Conservation (phyloP, 2,797 vertebrate species). For the Rhynchonycteris naso region DNA sequence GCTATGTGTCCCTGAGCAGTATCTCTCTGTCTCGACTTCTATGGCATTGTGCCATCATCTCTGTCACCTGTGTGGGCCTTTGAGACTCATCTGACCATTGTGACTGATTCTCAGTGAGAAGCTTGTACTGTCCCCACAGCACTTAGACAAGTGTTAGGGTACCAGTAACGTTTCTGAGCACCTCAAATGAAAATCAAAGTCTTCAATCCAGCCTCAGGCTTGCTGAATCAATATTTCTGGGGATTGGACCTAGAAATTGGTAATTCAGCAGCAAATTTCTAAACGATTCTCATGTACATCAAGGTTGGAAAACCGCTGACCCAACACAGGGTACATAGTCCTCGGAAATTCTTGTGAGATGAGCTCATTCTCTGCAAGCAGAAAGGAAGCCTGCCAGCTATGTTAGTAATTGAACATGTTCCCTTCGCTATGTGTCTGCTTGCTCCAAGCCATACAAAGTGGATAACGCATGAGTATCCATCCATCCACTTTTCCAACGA, state of each 20-base stretch:
- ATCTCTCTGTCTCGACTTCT: not conserved
- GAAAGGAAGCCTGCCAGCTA: not conserved
- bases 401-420: not conserved
- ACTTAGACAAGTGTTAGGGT: not conserved
- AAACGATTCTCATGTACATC: not conserved
- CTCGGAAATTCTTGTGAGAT: not conserved
- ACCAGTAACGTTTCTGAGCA: not conserved
- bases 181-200: not conserved
- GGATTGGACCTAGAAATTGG: not conserved
- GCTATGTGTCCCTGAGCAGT: not conserved
- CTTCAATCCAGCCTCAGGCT: not conserved
- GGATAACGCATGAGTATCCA: not conserved
- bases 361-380: not conserved
- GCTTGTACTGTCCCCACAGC: not conserved
- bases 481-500: not conserved
- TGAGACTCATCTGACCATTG: not conserved
- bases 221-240: not conserved
- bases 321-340: not conserved
- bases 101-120: not conserved
- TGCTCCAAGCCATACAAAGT: not conserved
- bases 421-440: not conserved
- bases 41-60: not conserved
- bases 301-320: not conserved
- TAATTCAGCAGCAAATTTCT: not conserved
- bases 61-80: not conserved